Base-by-base conservation (phyloP, 1,140 invertebrate species). In the Drosophila tropicalis region DNA sequence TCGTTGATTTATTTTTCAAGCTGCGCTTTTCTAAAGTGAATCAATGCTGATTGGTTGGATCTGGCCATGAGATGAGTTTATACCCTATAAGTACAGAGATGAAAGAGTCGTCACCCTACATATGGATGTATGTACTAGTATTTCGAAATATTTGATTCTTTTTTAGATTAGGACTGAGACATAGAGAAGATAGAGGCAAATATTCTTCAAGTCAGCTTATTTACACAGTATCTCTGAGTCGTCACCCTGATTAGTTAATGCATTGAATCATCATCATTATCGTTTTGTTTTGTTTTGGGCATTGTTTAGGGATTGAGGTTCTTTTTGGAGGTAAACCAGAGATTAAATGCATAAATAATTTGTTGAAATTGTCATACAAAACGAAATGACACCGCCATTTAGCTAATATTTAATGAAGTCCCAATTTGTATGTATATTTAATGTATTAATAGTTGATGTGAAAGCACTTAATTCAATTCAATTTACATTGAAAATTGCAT, bases 11-110 rank as follows among this genome's bases (percentile, higher is more conserved):
- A 68, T 72, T 87, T 70, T 87, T 76, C 62, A 68, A 82, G 81
- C 79, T 82, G 83, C 75, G 82, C 76, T 87, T 79, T 86, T 85
- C 36, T 62, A 61, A 62, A 67, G 55, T 65, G 67, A 86, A 86
- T 76, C 79, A 86, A 70, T 65, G 65, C 36, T 57, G 57, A 62
- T 70, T 82, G 82, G 82, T 87, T 87, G 82, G 76, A 51, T 51
- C 17, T 71, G 79, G 67, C 71, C 71, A 71, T 75, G 67, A 79
- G 67, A 51, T 62, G 39, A 19, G 44, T 22, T 22, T 19, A 47
- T 47, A 19, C 44, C 15, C 6, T 9, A 1, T 10, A 19, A 19
- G 4, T 19, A 7, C 15, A 9, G 7, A 2, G 5, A 15, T 29
- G 15, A 47, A 47, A 47, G 44, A 47, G 44, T 17, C n/a, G n/a